phyloP scores from a whole-genome alignment of 2,888 invertebrate species.

The Rapana venosa region DNA sequence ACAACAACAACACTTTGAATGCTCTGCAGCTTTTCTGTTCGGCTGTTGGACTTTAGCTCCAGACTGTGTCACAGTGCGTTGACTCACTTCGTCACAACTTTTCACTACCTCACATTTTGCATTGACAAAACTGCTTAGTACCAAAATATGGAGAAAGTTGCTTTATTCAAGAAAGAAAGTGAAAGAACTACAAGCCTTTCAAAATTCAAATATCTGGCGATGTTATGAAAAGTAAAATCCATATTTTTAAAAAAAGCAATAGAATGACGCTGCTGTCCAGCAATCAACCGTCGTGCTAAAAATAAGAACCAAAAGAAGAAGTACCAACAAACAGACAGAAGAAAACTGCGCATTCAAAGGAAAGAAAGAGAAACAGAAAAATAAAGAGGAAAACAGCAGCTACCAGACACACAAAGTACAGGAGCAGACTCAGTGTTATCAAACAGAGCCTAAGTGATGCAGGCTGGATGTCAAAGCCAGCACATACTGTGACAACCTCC shows the following conservation, averaged over 20 bases:
- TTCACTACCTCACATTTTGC: too few relatives aligned
- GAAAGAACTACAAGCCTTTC: neutral
- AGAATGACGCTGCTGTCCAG: too few relatives aligned
- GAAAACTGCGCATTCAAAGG: neutral
- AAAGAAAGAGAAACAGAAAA: neutral
- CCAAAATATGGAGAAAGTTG: too few relatives aligned
- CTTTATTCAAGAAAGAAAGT: neutral
- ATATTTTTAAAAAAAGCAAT: neutral
- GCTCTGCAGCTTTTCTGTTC: too few relatives aligned
- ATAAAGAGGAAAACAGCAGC: neutral
- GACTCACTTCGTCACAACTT: too few relatives aligned
- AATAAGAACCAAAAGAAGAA: neutral
- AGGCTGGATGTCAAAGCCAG: neutral
- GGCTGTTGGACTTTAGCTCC: too few relatives aligned
- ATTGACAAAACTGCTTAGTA: too few relatives aligned
- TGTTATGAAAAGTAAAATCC: too few relatives aligned
- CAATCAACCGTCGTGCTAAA: too few relatives aligned
- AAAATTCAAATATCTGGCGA: neutral
- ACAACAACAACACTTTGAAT: too few relatives aligned
- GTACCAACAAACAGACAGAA: neutral
- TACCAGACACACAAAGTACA: neutral
- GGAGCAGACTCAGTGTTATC: neutral
- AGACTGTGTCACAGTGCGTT: too few relatives aligned
- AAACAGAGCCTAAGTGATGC: neutral
- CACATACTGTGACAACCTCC: neutral